Percentiles rank a stretch among this genome's conserved stretches.
Evolutionary conservation across 2,113 vertebrate genomes (phyloP).

Genomic region (Puntigrus tetrazona): DNA sequence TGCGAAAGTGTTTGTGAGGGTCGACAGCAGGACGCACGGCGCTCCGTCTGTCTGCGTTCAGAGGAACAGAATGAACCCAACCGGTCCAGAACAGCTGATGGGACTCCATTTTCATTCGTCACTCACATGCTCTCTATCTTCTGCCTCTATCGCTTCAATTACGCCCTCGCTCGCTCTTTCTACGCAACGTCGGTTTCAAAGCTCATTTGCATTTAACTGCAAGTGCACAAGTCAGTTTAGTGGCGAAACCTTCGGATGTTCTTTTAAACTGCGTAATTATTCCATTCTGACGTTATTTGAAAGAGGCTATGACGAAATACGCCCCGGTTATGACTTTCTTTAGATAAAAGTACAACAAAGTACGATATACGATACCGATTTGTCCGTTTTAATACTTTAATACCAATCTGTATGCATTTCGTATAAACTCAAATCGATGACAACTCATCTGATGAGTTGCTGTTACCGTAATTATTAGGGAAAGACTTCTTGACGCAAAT

Average conservation of each 20-base stretch:
- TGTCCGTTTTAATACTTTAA: background rate
- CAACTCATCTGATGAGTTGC: background rate
- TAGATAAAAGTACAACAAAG: background rate
- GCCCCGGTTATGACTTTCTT: background rate
- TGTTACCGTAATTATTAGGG: background rate
- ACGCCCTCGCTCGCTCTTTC: background rate
- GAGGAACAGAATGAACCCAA: background rate
- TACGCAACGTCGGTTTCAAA: background rate
- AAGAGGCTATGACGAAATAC: background rate
- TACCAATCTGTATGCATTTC: too few species aligned
- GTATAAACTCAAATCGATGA: background rate
- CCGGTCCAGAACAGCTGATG: constrained; percentile 6
- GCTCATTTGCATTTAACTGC: background rate
- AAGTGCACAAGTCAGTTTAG: background rate
- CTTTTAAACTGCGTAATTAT: background rate
- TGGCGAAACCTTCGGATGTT: background rate
- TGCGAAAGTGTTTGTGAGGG: background rate
- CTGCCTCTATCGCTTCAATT: background rate
- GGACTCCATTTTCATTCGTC: background rate
- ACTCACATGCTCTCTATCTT: background rate
- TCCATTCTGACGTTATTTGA: background rate
- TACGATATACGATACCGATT: background rate
- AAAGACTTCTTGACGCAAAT: background rate
- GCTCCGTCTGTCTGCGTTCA: constrained; percentile 13
- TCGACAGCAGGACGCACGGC: background rate